Evolutionary conservation across 2,797 vertebrate genomes (phyloP), one percentile per base, ranked within the genome.

Genomic region (Macrochelys suwanniensis): DNA sequence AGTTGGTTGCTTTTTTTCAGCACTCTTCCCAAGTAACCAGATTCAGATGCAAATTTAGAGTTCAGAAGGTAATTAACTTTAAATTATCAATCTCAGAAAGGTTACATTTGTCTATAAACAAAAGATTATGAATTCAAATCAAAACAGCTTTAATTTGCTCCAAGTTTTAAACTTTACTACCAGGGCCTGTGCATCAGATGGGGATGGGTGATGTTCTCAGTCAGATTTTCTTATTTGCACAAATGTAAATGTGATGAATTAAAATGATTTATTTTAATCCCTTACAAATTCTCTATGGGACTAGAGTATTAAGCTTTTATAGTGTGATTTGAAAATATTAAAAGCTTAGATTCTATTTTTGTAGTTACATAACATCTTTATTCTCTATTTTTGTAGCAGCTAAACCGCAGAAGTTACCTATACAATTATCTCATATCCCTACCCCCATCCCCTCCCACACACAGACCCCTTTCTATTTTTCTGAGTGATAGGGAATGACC

Each of bases 21-120:
- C 28, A 85, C 77, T 89, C 78, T 59, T 74, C 90, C n/a, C 3
- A 82, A 91, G 25, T 71, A 68, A 31, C 16, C 57, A 85, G 53
- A 94, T 80, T 79, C 25, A 53, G 56, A 57, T 45, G 25, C 71
- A 93, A 87, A 56, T n/a, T 76, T 53, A 33, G 56, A n/a, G 45
- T 74, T 91, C 56, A 45, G 68, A 77, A 96, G 82, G 37, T 87
- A 93, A 82, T 80, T 93, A 87, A 54, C n/a, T 13, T 81, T 23
- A 90, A 89, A 92, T 90, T 56, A 85, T 45, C n/a, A 78, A 53
- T 26, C 13, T 91, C 56, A 89, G 78, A 45, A 56, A 95, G 91
- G 42, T 95, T n/a, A 79, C 1, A 33, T 37, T 71, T 0, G 0
- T 61, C 57, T 82, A 49, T 50, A 95, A 89, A 93, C 26, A 94